phyloP scores from a whole-genome alignment of 2,797 vertebrate species.

The Sebastes hubbsi region DNA sequence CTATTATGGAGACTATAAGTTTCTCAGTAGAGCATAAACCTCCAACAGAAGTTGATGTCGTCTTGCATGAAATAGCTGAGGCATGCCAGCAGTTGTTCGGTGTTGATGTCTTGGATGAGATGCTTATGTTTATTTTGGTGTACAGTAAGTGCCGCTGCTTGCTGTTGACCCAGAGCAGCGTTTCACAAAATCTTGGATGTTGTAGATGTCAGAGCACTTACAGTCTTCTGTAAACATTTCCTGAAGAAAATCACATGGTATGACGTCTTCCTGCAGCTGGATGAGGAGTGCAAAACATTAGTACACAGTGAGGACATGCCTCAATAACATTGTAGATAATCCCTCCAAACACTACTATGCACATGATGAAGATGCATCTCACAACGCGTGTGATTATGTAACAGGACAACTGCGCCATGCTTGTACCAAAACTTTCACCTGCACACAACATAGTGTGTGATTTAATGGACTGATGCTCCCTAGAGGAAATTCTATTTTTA shows the following conservation, averaged over 20 bases:
- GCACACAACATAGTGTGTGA: neutral
- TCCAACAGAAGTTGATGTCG: neutral
- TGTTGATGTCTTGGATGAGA: conserved; percentile 11
- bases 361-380: neutral
- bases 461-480: neutral
- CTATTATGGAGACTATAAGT: neutral
- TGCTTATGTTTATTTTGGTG: conserved; percentile 28
- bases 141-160: conserved; percentile 21
- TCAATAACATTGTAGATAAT: neutral
- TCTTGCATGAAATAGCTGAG: neutral
- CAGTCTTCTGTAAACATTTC: conserved; percentile 36
- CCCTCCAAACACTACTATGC: neutral
- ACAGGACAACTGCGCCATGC: neutral
- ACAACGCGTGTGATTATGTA: neutral
- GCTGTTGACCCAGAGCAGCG: neutral
- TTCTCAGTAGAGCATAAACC: neutral
- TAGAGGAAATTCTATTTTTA: neutral
- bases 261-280: conserved; percentile 32
- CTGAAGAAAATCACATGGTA: neutral
- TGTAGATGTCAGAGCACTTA: neutral
- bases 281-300: conserved; percentile 2
- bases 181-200: conserved; percentile 4
- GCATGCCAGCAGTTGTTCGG: neutral
- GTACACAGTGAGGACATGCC: neutral
- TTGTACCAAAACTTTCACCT: neutral